Evolutionary conservation across 2,113 vertebrate genomes (phyloP).

Genomic region (Pituophis catenifer): DNA sequence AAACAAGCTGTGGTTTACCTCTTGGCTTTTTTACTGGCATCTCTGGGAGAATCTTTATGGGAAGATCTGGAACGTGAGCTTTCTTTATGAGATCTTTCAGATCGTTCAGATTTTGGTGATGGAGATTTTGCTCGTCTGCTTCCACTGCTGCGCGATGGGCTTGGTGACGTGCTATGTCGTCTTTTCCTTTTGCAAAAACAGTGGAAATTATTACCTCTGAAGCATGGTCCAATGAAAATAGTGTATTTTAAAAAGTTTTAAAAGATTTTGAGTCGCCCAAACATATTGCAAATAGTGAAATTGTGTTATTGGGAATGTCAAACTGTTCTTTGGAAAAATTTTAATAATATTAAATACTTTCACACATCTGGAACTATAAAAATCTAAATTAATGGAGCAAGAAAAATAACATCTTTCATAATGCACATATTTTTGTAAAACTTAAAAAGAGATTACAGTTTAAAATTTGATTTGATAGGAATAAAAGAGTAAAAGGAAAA

Average conservation of each 20-base stretch:
- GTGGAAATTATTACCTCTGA: neutral
- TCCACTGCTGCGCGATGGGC: conserved; percentile 84
- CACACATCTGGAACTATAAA: neutral
- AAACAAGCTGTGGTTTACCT: conserved; percentile 71
- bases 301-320: conserved; percentile 1
- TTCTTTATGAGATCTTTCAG: conserved; percentile 92
- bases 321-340: neutral
- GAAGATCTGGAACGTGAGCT: conserved; percentile 83
- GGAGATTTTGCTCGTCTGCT: conserved; percentile 87
- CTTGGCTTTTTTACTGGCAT: conserved; percentile 91
- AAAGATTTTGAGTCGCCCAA: neutral
- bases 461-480: neutral
- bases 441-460: neutral
- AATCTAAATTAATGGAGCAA: neutral
- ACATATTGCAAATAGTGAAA: neutral
- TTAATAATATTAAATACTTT: neutral
- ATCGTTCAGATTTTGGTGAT: conserved; percentile 89
- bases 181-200: conserved; percentile 78
- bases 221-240: neutral
- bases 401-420: neutral
- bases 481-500: neutral
- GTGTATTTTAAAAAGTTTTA: neutral
- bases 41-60: conserved; percentile 93
- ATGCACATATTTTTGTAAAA: neutral
- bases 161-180: conserved; percentile 88